Percentiles rank a stretch among this genome's conserved stretches.
Conservation (phyloP, 2,888 invertebrate species). For the Steinernema hermaphroditum region DNA sequence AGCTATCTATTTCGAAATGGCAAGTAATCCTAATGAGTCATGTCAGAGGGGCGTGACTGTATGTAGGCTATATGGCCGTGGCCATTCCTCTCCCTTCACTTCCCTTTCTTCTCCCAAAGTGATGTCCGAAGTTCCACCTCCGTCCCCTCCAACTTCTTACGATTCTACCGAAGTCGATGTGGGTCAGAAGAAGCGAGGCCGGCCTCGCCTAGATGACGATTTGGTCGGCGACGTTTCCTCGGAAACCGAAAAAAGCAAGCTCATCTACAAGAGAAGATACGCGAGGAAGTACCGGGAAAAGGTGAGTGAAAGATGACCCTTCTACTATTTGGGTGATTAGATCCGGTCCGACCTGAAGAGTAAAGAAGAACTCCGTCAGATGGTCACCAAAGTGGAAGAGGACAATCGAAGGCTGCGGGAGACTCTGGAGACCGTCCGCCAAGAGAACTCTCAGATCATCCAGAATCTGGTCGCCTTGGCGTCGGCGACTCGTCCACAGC, state of each 20-base stretch:
- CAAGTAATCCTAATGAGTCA: no score
- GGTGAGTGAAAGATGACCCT: not conserved
- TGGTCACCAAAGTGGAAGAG: not conserved
- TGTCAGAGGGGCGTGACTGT: no score
- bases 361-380: constrained; percentile 17
- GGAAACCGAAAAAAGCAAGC: not conserved
- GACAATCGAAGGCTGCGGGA: constrained; percentile 8
- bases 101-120: no score
- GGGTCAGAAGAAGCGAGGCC: not conserved
- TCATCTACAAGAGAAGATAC: constrained; percentile 10
- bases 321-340: not conserved
- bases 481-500: not conserved
- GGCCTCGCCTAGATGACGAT: not conserved
- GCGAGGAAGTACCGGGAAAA: constrained; percentile 2
- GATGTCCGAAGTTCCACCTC: not conserved
- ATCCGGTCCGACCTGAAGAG: constrained; percentile 5
- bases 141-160: constrained; percentile 15
- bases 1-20: no score
- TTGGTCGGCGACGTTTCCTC: not conserved
- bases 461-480: constrained; percentile 5
- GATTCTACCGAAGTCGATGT: no score
- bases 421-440: not conserved
- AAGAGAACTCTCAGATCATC: not conserved
- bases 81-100: no score
- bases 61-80: no score